Conservation (phyloP, 2,113 vertebrate genomes). For the Pogonocichla stellata region DNA sequence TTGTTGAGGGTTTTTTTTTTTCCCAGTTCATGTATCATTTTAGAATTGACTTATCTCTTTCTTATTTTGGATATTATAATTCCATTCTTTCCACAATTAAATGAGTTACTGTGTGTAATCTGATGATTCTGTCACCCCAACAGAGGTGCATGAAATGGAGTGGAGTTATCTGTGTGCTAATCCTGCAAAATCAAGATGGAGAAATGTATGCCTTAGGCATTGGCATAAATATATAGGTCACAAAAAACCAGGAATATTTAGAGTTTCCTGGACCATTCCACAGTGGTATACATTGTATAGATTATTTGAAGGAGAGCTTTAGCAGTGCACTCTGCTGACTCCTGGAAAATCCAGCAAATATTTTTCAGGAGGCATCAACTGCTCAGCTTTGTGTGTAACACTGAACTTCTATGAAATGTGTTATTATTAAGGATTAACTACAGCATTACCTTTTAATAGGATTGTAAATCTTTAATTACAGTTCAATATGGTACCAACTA, state of each 20-base stretch:
- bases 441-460: constrained; percentile 63
- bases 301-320: constrained; percentile 20
- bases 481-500: constrained; percentile 25
- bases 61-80: background rate
- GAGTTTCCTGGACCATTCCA: background rate
- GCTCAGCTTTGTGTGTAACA: background rate
- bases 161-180: background rate
- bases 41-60: background rate
- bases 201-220: background rate
- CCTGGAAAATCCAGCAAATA: constrained; percentile 22
- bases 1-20: background rate
- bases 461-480: constrained; percentile 73
- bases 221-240: background rate
- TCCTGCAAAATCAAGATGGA: background rate
- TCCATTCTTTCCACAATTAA: background rate
- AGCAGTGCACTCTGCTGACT: background rate
- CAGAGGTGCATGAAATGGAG: background rate
- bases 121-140: background rate
- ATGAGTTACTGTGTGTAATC: accelerated
- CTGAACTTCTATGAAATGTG: constrained; percentile 39
- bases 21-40: background rate
- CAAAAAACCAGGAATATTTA: background rate
- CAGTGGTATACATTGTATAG: background rate
- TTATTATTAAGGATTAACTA: constrained; percentile 69
- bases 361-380: background rate